Base-by-base conservation (phyloP, 2,113 vertebrate genomes). In the Dryoscopus gambensis region DNA sequence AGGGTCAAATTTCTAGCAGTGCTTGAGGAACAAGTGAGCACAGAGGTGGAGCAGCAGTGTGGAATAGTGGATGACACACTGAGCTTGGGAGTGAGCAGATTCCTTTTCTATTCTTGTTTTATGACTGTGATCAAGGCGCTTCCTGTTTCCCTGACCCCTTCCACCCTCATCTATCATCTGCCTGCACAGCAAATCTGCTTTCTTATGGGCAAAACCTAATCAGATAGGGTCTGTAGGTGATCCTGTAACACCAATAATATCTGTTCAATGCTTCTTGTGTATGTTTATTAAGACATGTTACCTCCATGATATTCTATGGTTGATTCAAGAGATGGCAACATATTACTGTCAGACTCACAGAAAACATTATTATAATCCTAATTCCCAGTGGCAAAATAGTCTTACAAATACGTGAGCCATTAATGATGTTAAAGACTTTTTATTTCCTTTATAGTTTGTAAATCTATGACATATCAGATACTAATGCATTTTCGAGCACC, bases 141-240 rank as follows among this genome's bases (percentile, higher is more conserved):
- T 92, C 84, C 89, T 90, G 71, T 81, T 92, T 78, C 91, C 91
- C 79, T 92, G 91, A 84, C 60, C 86, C 65, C 24, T 84, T 93
- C 68, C 73, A 87, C 76, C 68, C 64, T 71, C 89, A 90, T 89
- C 93, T 69, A 84, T 93, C 89, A 59, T 47, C 44, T 71, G 65
- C 52, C 86, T 81, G 73, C 79, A 40, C 68, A 44, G 76, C 39
- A 31, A 68, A 6, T 65, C 64, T 69, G 1, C 56, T 86, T 91
- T 68, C 73, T 44, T 75, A 67, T 3, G 7, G 47, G 40, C 30
- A 70, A 15, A 70, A 56, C 28, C 52, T 46, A 44, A 49, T 52
- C 30, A 78, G 74, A 78, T 3, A 17, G 62, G 56, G 42, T 27
- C 75, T 70, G 40, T 22, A 59, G 73, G 60, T 60, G 87, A 90